Base-by-base conservation (phyloP, 2,888 invertebrate genomes). In the Gordius sp. region DNA sequence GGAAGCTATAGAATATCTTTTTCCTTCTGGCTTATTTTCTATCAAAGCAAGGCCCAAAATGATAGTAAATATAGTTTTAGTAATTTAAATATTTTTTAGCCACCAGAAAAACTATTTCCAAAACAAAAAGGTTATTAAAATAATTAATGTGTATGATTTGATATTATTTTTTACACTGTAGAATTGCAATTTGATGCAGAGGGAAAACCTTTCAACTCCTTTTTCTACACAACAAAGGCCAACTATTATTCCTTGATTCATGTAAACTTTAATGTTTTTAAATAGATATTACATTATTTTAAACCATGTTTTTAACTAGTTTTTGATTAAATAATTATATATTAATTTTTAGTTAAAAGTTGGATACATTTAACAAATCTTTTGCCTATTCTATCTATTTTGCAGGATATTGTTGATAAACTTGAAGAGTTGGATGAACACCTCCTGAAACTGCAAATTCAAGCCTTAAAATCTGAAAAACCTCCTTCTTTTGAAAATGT, bases 21-120 rank as follows among this genome's bases (percentile, higher is more conserved):
- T 97, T 64, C 97, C 97, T 2, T 89, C 89, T 59, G 89, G 86
- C 2, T 72, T 97, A 57, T 83, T 75, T 67, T 82, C 84, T 58
- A 77, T 77, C 62, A 76, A 75, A 63, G 87, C 91, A 0, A 75
- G 83, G 57, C 93, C 97, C 0, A 69, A 80, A 18, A 81, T 97
- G 83, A 79, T 79, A 66, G 63, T 26, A 47, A 18, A 47, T 47
- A 47, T 47, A 47, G n/a, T n/a, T 13, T 27, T 54, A 27, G 8
- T 26, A 25, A 33, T 59, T 55, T 41, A 55, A 27, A 41, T 23
- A 4, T 56, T 56, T 28, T 54, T 25, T 59, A 28, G 56, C 80
- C 81, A 25, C 91, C 93, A 26, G 78, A 79, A 64, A 79, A 82
- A 60, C 62, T 69, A 56, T 63, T 69, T 28, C 71, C 71, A 8